Percentiles rank a stretch among this genome's conserved stretches.
Evolutionary conservation across 2,797 vertebrate species (phyloP).

Genomic region (Trichosurus vulpecula): DNA sequence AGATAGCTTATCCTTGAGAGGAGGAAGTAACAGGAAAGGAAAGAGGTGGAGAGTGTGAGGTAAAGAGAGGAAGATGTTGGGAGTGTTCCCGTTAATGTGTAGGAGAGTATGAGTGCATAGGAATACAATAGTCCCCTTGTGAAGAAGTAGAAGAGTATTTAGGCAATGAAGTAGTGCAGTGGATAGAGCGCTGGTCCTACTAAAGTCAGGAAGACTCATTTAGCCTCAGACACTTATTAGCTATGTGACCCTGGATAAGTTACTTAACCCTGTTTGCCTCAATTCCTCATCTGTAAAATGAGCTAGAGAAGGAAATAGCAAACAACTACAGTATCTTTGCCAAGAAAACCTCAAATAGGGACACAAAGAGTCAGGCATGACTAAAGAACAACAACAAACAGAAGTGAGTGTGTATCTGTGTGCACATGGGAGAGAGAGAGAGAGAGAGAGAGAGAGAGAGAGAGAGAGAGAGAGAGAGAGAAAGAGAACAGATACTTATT

Average conservation of each 20-base stretch:
- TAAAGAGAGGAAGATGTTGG: background rate
- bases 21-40: background rate
- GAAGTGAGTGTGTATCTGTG: background rate
- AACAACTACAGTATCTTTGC: background rate
- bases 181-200: background rate
- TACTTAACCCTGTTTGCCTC: background rate
- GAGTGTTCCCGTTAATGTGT: background rate
- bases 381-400: background rate
- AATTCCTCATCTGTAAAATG: background rate
- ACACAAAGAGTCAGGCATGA: background rate
- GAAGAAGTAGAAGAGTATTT: background rate
- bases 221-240: background rate
- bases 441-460: constrained; percentile 5
- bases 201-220: background rate
- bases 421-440: background rate
- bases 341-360: background rate
- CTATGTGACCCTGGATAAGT: background rate
- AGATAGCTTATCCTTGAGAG: background rate
- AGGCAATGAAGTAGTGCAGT: background rate
- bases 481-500: background rate
- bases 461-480: background rate
- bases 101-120: background rate
- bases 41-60: background rate
- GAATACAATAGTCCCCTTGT: background rate
- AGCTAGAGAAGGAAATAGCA: background rate